phyloP scores from a whole-genome alignment of 2,797 vertebrate species.

The Danio aesculapii region DNA sequence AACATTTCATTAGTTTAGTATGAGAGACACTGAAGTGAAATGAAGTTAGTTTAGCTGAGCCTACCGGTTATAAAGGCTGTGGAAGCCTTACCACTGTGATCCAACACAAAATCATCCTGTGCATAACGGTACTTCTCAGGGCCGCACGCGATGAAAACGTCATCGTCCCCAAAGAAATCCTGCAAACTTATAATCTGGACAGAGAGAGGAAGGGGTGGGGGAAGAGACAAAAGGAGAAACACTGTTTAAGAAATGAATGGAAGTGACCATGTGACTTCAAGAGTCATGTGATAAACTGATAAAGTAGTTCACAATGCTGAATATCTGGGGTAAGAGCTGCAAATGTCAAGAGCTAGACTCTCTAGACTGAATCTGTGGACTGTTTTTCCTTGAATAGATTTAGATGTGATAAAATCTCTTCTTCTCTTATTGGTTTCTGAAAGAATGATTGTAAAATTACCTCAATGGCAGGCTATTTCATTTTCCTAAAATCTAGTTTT shows the following conservation, averaged over 20 bases:
- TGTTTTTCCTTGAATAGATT: not conserved
- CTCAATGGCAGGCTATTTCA: not conserved
- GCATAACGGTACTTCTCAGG: conserved; percentile 95
- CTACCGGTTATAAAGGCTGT: conserved; percentile 80
- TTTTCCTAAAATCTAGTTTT: not conserved
- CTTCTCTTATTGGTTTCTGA: not conserved
- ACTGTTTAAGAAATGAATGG: conserved; percentile 20
- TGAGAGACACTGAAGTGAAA: conserved; percentile 45
- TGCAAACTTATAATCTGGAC: conserved; percentile 87
- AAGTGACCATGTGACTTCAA: conserved; percentile 31
- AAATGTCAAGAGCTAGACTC: not conserved
- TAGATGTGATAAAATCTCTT: not conserved
- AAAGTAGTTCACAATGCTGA: conserved; percentile 20
- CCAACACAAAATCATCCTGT: conserved; percentile 97
- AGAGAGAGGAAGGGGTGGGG: conserved; percentile 1
- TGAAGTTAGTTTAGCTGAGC: conserved; percentile 73
- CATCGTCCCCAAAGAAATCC: conserved; percentile 97
- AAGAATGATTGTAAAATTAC: not conserved
- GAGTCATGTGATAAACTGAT: conserved; percentile 17
- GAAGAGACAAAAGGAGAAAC: conserved; percentile 21
- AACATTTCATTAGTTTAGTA: not conserved
- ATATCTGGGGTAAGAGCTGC: not conserved
- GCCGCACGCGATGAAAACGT: conserved; percentile 96
- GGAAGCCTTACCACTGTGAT: conserved; percentile 91
- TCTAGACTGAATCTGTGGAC: too few species aligned